Base-by-base conservation (phyloP, 2,888 invertebrate species). In the Gymnosoma rotundatum region DNA sequence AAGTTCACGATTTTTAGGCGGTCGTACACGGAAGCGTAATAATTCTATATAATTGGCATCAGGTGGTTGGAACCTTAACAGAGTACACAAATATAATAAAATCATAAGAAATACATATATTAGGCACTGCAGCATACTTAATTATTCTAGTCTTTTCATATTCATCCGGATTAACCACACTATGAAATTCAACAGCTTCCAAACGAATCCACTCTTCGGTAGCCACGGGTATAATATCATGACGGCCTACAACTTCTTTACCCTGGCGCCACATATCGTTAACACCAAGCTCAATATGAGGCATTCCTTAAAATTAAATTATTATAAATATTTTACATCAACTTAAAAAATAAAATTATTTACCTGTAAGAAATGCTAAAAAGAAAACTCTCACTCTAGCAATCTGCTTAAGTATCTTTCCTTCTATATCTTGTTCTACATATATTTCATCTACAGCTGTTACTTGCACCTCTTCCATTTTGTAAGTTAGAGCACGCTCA, bases 181-280 rank as follows among this genome's bases (percentile, higher is more conserved):
- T 95, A 93, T 99, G 99, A 92, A 99, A 98, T 92, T 99, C 98
- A 0, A 97, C 95, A 66, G 95, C 95, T 93, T 99, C 99, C 74
- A 99, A 94, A 54, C 98, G 95, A 90, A 99, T 99, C 99, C 99
- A 99, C 93, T 99, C 98, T 93, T 99, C 99, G 0, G 99, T 99
- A 84, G 97, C 97, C 20, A 98, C 98, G 25, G 99, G 99, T 91
- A 99, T 98, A 92, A 99, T 99, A 93, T 99, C 99, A 93, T 99
- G 98, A 5, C 99, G 94, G 0, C 99, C 98, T 1, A 99, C 99
- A 72, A 99, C 98, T 94, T 99, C 99, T 93, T 96, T 96, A n/a
- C 99, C 99, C 93, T 98, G 98, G n/a, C 99, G 94, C 92, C 97
- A 95, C 94, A 98, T 95, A 93, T 99, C 99, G 93, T 99, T 99